phyloP scores from a whole-genome alignment of 2,113 vertebrate species.

The Erpornis zantholeuca region DNA sequence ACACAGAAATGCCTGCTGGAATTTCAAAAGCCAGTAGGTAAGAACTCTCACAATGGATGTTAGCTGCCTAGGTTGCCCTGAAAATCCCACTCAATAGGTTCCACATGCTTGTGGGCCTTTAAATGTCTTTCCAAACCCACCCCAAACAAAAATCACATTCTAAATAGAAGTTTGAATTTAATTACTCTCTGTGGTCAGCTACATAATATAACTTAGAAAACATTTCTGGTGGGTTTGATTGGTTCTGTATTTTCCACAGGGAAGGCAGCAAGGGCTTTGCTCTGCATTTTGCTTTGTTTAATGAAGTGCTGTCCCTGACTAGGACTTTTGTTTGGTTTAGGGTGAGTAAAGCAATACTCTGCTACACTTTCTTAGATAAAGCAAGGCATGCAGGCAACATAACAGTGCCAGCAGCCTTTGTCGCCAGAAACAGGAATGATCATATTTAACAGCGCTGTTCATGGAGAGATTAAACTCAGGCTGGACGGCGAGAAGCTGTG shows the following conservation, averaged over 20 bases:
- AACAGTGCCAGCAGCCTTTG: background rate
- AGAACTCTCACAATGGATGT: background rate
- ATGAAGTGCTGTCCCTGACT: background rate
- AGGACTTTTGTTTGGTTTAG: slow-evolving; percentile 10
- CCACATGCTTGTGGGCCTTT: background rate
- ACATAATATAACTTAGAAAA: background rate
- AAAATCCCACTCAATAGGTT: background rate
- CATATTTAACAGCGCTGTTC: background rate
- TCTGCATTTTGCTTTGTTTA: background rate
- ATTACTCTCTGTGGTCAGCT: background rate
- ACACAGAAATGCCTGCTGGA: background rate
- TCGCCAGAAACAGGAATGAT: background rate
- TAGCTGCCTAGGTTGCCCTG: background rate
- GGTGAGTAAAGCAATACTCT: slow-evolving; percentile 2
- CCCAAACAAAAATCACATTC: background rate
- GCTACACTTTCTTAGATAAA: slow-evolving; percentile 33
- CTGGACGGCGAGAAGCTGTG: background rate
- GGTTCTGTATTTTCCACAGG: background rate
- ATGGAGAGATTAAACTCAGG: slow-evolving; percentile 8
- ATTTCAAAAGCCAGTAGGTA: slow-evolving; percentile 21
- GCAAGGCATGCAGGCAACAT: background rate
- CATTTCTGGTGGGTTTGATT: background rate
- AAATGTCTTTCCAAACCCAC: background rate
- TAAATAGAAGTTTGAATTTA: background rate
- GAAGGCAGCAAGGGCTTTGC: background rate